Base-by-base conservation (phyloP, 2,113 vertebrate genomes). In the Cisticola juncidis region DNA sequence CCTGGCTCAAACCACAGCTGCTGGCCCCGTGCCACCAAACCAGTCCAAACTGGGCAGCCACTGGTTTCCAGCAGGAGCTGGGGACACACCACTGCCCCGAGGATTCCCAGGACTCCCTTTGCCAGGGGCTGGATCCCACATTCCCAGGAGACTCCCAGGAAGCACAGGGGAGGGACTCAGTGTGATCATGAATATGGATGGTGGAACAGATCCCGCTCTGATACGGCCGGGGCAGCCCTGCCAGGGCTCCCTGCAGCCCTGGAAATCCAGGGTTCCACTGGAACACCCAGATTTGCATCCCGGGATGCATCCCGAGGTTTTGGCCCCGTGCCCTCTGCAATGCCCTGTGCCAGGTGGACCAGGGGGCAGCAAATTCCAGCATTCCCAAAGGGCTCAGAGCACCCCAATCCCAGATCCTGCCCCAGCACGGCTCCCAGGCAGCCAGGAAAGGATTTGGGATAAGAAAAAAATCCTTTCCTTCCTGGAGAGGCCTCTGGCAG, bases 101-200 rank as follows among this genome's bases (percentile, higher is more conserved):
- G 62, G 9, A 12, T 16, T 29, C 53, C 68, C 0, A 1, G 36
- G 4, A 12, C 18, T 20, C 35, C 62, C 62, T 65, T 21, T 56
- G 38, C 35, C 62, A 12, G 29, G 45, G 14, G 4, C 20, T 9
- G n/a, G 25, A 35, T 4, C 29, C 44, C 26, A 0, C 0, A 2
- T 74, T n/a, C n/a, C n/a, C 38, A 11, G 38, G 38, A 38, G 38
- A 38, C 11, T 92, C 89, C 83, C 86, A 82, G 12, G 14, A 48
- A 86, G 54, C 18, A 7, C 45, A 2, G 0, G 1, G 56, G 71
- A 40, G 2, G 88, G 80, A 58, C 61, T 4, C 6, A 1, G 73
- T 50, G 56, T 14, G 1, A 28, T 47, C 84, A 93, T 96, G 90
- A 87, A 93, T 93, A 96, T 85, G 89, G 94, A 94, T 92, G 88